Evolutionary conservation across 2,113 vertebrate genomes (phyloP).

Genomic region (Corapipo altera): DNA sequence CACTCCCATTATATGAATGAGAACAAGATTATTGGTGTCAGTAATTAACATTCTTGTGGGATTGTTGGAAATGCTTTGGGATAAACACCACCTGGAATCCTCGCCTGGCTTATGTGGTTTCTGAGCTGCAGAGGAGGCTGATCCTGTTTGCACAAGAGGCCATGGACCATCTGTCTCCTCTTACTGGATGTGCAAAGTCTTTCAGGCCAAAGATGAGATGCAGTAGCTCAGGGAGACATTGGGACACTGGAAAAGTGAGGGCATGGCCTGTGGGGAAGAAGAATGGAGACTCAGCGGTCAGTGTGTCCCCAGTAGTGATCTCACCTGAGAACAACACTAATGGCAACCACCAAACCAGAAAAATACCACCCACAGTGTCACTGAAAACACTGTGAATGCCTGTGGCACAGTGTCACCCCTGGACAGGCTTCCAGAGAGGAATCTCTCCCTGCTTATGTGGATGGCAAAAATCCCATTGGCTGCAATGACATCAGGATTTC

Average conservation of each 20-base stretch:
- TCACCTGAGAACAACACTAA: not conserved
- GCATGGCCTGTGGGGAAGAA: not conserved
- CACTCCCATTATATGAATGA: slow-evolving; percentile 29
- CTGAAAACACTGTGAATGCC: not conserved
- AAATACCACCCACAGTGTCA: not conserved
- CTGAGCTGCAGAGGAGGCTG: not conserved
- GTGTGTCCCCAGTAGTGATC: not conserved
- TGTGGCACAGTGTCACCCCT: not conserved
- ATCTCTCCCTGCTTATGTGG: not conserved
- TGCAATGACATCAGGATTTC: not conserved
- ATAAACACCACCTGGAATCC: slow-evolving; percentile 56
- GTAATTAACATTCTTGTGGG: slow-evolving; percentile 65
- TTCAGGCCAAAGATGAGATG: not conserved
- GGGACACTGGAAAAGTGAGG: not conserved
- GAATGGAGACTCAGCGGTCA: not conserved
- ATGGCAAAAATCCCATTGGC: not conserved
- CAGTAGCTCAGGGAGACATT: not conserved
- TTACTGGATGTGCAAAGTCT: not conserved
- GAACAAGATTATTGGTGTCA: slow-evolving; percentile 51
- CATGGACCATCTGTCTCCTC: not conserved
- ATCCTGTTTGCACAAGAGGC: not conserved
- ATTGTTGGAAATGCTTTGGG: slow-evolving; percentile 52
- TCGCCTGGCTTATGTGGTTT: not conserved
- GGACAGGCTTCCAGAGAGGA: not conserved
- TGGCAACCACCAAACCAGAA: not conserved